Evolutionary conservation across 2,888 invertebrate species (phyloP).

Genomic region (Standfussiana lucernea): DNA sequence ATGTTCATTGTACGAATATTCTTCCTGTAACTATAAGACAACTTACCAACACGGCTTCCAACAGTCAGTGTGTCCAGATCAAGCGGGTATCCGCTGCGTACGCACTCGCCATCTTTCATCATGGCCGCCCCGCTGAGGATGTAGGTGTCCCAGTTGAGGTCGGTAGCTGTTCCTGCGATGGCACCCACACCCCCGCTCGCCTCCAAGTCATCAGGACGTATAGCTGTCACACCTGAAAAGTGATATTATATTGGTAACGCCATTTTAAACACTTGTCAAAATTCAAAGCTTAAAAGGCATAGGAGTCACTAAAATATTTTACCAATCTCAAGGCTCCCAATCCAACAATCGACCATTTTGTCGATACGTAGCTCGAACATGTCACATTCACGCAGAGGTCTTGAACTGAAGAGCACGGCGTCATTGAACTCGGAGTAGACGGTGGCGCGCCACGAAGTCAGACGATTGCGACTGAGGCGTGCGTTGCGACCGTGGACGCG

Average conservation of each 20-base stretch:
- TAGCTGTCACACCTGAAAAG: constrained; percentile 96
- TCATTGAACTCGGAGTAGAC: constrained; percentile 98
- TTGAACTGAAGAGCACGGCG: constrained; percentile 97
- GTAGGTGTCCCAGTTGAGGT: constrained; percentile 97
- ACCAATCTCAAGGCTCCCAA: constrained; percentile 97
- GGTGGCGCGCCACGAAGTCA: constrained; percentile 96
- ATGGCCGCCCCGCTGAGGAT: constrained; percentile 97
- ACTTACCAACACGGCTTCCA: constrained; percentile 94
- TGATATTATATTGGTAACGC: background rate
- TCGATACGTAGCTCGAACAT: constrained; percentile 97
- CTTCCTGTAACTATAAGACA: background rate
- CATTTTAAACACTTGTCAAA: background rate
- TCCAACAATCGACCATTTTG: constrained; percentile 97
- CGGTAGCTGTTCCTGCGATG: constrained; percentile 95
- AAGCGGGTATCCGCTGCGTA: constrained; percentile 95
- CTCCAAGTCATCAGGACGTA: constrained; percentile 97
- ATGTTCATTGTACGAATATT: background rate
- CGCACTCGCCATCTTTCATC: constrained; percentile 96
- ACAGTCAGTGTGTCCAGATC: constrained; percentile 95
- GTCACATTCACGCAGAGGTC: constrained; percentile 96
- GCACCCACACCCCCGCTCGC: constrained; percentile 79
- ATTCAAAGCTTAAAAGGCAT: background rate
- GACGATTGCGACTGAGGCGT: constrained; percentile 94
- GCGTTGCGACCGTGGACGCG: constrained; percentile 97
- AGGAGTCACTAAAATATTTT: constrained; percentile 43